Evolutionary conservation across 2,113 vertebrate genomes (phyloP), one percentile per base, ranked within the genome.

Genomic region (Nestor notabilis): DNA sequence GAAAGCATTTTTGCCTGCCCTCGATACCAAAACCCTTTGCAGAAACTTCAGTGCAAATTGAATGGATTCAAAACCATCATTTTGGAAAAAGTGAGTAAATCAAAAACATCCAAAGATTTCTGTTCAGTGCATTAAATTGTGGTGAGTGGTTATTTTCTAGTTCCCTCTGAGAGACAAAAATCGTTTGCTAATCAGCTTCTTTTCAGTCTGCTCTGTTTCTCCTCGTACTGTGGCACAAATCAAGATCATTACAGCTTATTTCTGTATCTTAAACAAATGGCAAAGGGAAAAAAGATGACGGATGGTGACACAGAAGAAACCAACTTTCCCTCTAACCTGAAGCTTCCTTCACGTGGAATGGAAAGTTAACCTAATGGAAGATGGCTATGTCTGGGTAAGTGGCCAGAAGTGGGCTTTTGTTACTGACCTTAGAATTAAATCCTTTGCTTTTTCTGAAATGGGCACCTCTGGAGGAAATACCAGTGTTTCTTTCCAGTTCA

Each of bases 401-500:
- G 10, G 35, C 52, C 53, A 56, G 72, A 83, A 91, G 2, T 14
- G 13, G 25, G 9, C 35, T 89, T 85, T 74, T 87, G 24, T n/a
- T 68, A 98, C 98, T 80, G 35, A 99, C 99, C 98, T 99, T 92
- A 99, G 97, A 98, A 99, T 99, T 96, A 99, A 97, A 92, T 99
- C 99, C 98, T 99, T 99, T 75, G 99, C 98, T 96, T 99, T 99
- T 96, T 99, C 99, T 8, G 99, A 99, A 95, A 99, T 99, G 65
- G 99, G 99, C 66, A 99, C 99, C 96, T 99, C 99, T 28, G 99
- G 99, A 35, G 99, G 99, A 97, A 99, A 99, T 41, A 99, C 98
- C 39, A 99, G 97, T 0, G 99, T 99, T 98, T 99, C 99, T 97
- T 99, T 99, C 99, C 99, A 99, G 98, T 99, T 99, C 99, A 99